Conservation (phyloP, 2,797 vertebrate genomes). For the Malacoraja senta region DNA sequence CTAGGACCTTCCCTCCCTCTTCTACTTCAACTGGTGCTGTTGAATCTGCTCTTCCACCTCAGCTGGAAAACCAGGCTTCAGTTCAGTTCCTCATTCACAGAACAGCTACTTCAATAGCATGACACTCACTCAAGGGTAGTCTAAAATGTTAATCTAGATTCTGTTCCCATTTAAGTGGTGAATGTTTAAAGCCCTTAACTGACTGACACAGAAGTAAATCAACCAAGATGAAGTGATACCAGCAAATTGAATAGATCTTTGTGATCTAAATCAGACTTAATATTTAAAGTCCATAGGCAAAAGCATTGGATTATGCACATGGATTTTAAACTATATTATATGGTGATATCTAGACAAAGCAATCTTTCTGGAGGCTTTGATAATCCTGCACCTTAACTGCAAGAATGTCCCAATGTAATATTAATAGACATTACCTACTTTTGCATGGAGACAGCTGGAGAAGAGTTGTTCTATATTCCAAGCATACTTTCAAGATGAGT, state of each 20-base stretch:
- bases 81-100: background rate
- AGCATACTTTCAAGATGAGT: background rate
- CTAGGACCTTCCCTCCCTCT: background rate
- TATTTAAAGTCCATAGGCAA: background rate
- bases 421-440: background rate
- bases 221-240: background rate
- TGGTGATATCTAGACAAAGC: background rate
- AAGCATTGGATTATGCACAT: background rate
- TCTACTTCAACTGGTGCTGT: background rate
- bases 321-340: background rate
- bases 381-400: background rate
- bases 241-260: background rate
- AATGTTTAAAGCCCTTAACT: background rate
- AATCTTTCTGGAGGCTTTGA: background rate
- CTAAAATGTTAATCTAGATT: background rate
- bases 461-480: background rate
- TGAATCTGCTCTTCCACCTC: background rate
- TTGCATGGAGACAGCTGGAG: background rate
- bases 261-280: background rate
- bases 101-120: background rate
- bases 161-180: background rate
- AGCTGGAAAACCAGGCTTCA: background rate
- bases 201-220: background rate
- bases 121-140: background rate
- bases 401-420: background rate